phyloP scores from a whole-genome alignment of 1,140 invertebrate genomes.

The Drosophila ambigua region DNA sequence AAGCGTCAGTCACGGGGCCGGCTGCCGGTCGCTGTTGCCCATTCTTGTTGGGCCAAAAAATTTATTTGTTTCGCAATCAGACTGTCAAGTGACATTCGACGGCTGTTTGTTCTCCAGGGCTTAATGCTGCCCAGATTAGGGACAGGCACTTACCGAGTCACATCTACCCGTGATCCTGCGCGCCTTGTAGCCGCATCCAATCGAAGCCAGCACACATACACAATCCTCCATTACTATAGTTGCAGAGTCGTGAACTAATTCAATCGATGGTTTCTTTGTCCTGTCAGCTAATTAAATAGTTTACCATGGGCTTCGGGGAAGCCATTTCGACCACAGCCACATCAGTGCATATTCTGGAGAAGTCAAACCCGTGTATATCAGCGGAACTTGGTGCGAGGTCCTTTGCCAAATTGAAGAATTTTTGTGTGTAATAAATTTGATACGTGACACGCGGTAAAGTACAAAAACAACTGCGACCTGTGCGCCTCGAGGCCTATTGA shows the following conservation, averaged over 20 bases:
- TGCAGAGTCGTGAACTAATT: not conserved
- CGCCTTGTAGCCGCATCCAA: too few relatives aligned
- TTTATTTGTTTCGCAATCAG: constrained; percentile 71
- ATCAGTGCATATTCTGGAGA: too few relatives aligned
- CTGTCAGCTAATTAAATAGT: constrained; percentile 45
- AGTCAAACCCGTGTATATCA: not conserved
- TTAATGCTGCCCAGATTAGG: constrained; percentile 46
- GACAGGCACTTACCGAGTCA: not conserved
- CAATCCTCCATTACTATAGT: not conserved
- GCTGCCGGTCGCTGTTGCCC: constrained; percentile 20
- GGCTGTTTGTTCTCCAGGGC: constrained; percentile 43
- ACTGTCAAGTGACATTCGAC: constrained; percentile 47
- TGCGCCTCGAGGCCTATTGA: constrained; percentile 48
- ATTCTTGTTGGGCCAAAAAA: constrained; percentile 30
- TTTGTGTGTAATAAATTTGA: constrained; percentile 75
- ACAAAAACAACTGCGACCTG: constrained; percentile 52
- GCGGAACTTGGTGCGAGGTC: constrained; percentile 16
- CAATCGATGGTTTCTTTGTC: constrained; percentile 26
- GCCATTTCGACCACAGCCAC: not conserved
- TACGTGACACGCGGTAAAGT: constrained; percentile 64
- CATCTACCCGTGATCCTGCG: not conserved
- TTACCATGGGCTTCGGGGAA: constrained; percentile 1
- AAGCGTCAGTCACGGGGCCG: constrained; percentile 57
- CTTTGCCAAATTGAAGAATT: constrained; percentile 67
- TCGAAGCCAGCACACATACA: constrained; percentile 26